Conservation (phyloP, 23 tunicate species). For the Halocynthia aurantium region DNA sequence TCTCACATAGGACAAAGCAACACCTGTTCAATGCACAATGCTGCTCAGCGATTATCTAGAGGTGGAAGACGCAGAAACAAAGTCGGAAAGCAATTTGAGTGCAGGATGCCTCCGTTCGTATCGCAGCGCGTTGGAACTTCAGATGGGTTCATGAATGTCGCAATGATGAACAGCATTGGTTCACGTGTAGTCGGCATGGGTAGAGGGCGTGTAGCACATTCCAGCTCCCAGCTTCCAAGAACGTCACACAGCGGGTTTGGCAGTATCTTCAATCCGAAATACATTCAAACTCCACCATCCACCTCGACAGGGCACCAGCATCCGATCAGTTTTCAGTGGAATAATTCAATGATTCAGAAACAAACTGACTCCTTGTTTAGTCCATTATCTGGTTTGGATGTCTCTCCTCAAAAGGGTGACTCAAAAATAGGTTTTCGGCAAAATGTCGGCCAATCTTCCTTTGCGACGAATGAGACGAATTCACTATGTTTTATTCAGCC, state of each 20-base stretch:
- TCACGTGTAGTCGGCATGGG: background rate
- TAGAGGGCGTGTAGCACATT: background rate
- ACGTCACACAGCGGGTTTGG: slow-evolving; percentile 18
- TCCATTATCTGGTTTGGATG: background rate
- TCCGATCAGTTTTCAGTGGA: slow-evolving; percentile 24
- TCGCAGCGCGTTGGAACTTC: slow-evolving; percentile 9
- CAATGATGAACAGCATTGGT: slow-evolving; percentile 8
- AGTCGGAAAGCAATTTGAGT: background rate
- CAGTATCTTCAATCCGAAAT: background rate
- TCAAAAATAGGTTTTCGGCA: background rate
- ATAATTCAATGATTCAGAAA: background rate
- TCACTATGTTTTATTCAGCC: slow-evolving; percentile 13
- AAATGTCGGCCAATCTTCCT: too few species aligned
- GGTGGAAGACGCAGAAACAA: slow-evolving; percentile 5
- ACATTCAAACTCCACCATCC: slow-evolving; percentile 3
- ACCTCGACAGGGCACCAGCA: slow-evolving; percentile 15
- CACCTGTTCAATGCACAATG: too few species aligned
- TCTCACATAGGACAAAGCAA: too few species aligned
- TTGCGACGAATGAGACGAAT: background rate
- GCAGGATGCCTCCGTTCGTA: slow-evolving; percentile 7
- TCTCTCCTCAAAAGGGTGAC: background rate
- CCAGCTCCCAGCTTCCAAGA: background rate
- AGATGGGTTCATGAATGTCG: slow-evolving; percentile 8
- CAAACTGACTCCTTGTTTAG: background rate
- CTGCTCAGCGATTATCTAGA: background rate